A percentile compares a stretch with the other conserved stretches of the same genome.
phyloP scores from a whole-genome alignment of 2,797 vertebrate species.

The Onychomys arenicola region DNA sequence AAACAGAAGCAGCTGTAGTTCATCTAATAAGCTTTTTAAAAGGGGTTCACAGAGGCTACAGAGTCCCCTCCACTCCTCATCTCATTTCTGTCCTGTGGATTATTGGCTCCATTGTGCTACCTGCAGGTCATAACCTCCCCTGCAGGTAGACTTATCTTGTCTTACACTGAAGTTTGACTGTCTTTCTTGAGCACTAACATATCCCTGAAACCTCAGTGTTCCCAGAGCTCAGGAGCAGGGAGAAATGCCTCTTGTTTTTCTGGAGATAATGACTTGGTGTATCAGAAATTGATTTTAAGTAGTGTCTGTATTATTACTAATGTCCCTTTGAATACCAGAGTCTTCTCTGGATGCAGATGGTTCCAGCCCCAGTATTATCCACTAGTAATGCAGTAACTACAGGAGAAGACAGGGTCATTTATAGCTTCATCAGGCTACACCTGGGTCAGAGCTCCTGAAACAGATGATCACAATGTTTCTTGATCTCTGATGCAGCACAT shows the following conservation, averaged over 20 bases:
- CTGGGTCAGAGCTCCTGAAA: neutral
- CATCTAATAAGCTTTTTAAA: too few relatives aligned
- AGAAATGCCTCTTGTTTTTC: neutral
- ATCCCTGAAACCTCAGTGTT: neutral
- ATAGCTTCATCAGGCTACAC: neutral
- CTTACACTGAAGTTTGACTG: neutral
- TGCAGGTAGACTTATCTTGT: too few relatives aligned
- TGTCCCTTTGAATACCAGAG: neutral
- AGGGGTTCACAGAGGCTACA: too few relatives aligned
- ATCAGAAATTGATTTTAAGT: neutral
- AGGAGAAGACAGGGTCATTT: neutral
- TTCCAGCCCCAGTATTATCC: neutral
- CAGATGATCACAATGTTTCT: neutral
- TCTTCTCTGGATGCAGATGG: neutral
- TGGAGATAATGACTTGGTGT: neutral
- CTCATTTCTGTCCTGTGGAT: too few relatives aligned
- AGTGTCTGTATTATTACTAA: neutral
- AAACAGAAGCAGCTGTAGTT: too few relatives aligned
- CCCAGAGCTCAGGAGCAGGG: neutral
- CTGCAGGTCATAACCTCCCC: too few relatives aligned
- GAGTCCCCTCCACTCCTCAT: too few relatives aligned
- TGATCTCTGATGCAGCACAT: neutral
- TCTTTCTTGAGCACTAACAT: too few relatives aligned
- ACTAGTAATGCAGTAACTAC: neutral
- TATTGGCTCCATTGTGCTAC: too few relatives aligned